These are phyloP conservation scores for Mesaphorura yosii DNA, from an alignment of 1,140 invertebrate genomes.

Conservation along the genomic window DNA sequence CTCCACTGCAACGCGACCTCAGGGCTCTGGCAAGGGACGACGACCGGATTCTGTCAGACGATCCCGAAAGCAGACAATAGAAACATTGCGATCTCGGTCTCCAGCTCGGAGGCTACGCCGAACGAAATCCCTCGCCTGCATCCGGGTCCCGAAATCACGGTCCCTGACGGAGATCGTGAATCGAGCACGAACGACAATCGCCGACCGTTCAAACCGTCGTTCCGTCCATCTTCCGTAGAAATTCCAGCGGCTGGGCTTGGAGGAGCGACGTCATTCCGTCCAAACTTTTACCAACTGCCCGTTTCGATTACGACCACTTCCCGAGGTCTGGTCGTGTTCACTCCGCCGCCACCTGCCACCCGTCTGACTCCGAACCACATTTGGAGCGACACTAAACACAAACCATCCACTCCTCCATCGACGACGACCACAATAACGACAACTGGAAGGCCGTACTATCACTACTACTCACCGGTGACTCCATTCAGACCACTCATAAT, in stretches of 20 bases:
- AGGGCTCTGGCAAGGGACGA: constrained; percentile 26
- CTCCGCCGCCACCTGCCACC: constrained; percentile 4
- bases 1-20: constrained; percentile 28
- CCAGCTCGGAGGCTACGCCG: constrained; percentile 16
- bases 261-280: not conserved
- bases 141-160: not conserved
- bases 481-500: not conserved
- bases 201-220: not conserved
- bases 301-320: constrained; percentile 6
- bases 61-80: constrained; percentile 14
- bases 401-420: not conserved
- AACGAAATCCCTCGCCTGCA: constrained; percentile 18
- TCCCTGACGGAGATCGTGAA: not conserved
- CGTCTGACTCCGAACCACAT: too few species aligned
- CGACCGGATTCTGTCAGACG: constrained; percentile 24
- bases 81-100: not conserved
- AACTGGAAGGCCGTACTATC: constrained; percentile 7
- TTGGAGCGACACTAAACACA: too few species aligned
- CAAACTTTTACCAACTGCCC: constrained; percentile 5
- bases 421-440: constrained; percentile 2
- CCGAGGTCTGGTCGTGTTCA: constrained; percentile 6
- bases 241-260: too few species aligned
- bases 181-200: not conserved
- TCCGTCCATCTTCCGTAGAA: not conserved
- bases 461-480: not conserved